These are phyloP conservation scores for Amyelois transitella DNA, from an alignment of 1,140 invertebrate genomes.

Conservation along the genomic window DNA sequence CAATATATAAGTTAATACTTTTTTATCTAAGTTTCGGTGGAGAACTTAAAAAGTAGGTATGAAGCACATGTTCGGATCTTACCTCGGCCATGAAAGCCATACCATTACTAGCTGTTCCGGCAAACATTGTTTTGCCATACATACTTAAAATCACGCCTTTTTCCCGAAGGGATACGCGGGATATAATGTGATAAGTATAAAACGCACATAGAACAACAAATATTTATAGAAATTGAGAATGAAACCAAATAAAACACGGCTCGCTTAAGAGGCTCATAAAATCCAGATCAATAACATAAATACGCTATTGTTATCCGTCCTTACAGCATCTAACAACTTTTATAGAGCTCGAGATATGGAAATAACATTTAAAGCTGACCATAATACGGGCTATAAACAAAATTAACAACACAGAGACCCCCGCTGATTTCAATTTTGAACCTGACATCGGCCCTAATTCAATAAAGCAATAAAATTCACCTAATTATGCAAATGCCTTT, in stretches of 20 bases:
- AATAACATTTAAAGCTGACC: constrained; percentile 62
- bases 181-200: too few relatives aligned
- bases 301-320: constrained; percentile 56
- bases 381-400: constrained; percentile 73
- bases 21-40: too few relatives aligned
- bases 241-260: not conserved
- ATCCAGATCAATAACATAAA: constrained; percentile 62
- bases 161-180: too few relatives aligned
- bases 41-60: too few relatives aligned
- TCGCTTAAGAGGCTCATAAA: constrained; percentile 43
- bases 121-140: too few relatives aligned
- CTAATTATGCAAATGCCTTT: constrained; percentile 73
- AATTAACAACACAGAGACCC: constrained; percentile 70
- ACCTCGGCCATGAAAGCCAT: too few relatives aligned
- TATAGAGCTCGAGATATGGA: constrained; percentile 64
- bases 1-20: not conserved
- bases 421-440: constrained; percentile 71
- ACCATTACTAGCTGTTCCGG: too few relatives aligned
- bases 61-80: too few relatives aligned
- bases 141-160: too few relatives aligned
- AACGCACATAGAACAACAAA: too few relatives aligned
- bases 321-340: constrained; percentile 53
- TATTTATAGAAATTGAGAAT: constrained; percentile 2
- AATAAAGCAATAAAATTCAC: constrained; percentile 75
- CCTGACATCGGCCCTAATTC: constrained; percentile 72